These are phyloP conservation scores for Formica selysi DNA, from an alignment of 1,140 invertebrate species.

Conservation along the genomic window DNA sequence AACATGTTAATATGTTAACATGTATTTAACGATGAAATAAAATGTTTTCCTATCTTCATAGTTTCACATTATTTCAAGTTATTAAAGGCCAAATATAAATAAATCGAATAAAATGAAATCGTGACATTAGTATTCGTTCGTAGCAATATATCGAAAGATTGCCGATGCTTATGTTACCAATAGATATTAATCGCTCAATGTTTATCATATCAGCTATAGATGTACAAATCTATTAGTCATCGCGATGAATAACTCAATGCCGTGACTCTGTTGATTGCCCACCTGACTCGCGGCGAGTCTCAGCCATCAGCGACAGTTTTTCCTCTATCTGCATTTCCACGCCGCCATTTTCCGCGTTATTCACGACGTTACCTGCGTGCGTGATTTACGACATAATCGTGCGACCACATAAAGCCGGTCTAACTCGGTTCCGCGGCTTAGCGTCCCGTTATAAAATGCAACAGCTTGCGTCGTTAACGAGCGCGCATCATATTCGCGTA, in stretches of 20 bases:
- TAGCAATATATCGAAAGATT: constrained; percentile 4
- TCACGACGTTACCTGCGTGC: constrained; percentile 46
- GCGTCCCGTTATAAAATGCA: constrained; percentile 58
- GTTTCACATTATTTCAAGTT: neutral
- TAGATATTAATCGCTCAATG: constrained; percentile 2
- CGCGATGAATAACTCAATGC: constrained; percentile 55
- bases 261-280: constrained; percentile 34
- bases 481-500: constrained; percentile 29
- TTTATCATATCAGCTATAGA: constrained; percentile 8
- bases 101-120: neutral
- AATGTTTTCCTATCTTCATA: neutral
- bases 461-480: constrained; percentile 12
- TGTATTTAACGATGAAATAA: neutral
- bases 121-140: neutral
- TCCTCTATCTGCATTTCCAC: constrained; percentile 39
- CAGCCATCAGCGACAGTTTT: constrained; percentile 38
- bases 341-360: constrained; percentile 29
- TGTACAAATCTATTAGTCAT: constrained; percentile 29
- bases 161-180: neutral
- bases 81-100: neutral
- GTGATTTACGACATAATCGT: constrained; percentile 55
- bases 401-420: constrained; percentile 38
- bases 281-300: constrained; percentile 35
- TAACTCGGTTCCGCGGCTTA: constrained; percentile 31
- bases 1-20: no score